Percentiles rank a stretch among this genome's conserved stretches.
Evolutionary conservation across 2,113 vertebrate species (phyloP).

Genomic region (Ginglymostoma cirratum): DNA sequence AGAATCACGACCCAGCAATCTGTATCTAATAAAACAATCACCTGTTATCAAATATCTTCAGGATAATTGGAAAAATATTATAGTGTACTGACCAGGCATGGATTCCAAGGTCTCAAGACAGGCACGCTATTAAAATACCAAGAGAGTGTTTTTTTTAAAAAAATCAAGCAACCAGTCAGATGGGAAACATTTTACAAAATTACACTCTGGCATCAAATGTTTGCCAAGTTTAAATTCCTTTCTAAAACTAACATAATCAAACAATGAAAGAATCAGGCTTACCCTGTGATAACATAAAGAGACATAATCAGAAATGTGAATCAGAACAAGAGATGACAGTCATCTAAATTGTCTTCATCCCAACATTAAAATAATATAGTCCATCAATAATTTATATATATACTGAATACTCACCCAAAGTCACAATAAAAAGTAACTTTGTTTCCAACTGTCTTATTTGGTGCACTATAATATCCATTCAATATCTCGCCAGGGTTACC

Average conservation of each 20-base stretch:
- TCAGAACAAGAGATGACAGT: neutral
- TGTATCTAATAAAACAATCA: neutral
- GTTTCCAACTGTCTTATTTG: neutral
- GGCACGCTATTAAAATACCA: no score
- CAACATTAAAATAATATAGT: neutral
- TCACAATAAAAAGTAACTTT: neutral
- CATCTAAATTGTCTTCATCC: neutral
- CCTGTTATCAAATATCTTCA: neutral
- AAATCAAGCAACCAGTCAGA: no score
- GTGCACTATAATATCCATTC: neutral
- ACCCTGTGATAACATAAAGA: neutral
- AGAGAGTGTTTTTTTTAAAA: no score
- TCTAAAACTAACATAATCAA: no score
- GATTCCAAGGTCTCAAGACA: neutral
- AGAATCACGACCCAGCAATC: neutral
- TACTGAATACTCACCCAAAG: neutral
- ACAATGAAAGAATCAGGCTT: no score
- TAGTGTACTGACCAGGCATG: neutral
- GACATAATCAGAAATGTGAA: neutral
- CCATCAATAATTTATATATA: neutral
- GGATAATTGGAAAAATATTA: no score
- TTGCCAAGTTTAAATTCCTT: no score
- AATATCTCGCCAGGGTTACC: neutral
- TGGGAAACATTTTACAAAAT: no score
- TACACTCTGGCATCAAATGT: no score